phyloP scores from a whole-genome alignment of 1,140 invertebrate genomes.

The Drosophila mauritiana region DNA sequence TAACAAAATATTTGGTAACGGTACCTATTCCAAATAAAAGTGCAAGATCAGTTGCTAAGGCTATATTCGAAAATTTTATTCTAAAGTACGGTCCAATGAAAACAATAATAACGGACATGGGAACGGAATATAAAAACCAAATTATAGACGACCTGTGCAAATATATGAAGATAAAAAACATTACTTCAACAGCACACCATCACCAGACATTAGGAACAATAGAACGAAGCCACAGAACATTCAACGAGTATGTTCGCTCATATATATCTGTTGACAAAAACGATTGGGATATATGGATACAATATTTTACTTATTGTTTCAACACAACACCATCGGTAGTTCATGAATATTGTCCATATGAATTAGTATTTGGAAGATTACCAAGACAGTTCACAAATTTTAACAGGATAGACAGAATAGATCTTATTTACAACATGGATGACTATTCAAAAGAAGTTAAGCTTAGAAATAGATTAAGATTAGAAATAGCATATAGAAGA shows the following conservation, averaged over 20 bases:
- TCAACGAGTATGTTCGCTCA: neutral
- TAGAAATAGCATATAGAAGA: neutral
- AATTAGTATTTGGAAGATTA: neutral
- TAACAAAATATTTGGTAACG: no score
- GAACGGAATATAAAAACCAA: neutral
- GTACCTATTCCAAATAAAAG: no score
- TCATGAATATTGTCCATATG: neutral
- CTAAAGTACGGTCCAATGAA: neutral
- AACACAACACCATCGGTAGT: neutral
- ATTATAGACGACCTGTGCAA: neutral
- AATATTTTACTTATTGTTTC: neutral
- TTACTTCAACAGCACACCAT: neutral
- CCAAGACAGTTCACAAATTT: neutral
- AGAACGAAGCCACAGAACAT: neutral
- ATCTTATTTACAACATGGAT: neutral
- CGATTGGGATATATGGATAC: neutral
- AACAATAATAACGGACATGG: neutral
- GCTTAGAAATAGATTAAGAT: neutral
- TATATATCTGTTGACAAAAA: neutral
- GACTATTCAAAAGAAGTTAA: neutral
- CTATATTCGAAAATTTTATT: neutral
- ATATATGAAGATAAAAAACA: neutral
- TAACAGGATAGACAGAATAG: neutral
- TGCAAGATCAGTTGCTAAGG: neutral
- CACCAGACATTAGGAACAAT: neutral